Conservation (phyloP, 2,113 vertebrate species). For the Canis aureus region DNA sequence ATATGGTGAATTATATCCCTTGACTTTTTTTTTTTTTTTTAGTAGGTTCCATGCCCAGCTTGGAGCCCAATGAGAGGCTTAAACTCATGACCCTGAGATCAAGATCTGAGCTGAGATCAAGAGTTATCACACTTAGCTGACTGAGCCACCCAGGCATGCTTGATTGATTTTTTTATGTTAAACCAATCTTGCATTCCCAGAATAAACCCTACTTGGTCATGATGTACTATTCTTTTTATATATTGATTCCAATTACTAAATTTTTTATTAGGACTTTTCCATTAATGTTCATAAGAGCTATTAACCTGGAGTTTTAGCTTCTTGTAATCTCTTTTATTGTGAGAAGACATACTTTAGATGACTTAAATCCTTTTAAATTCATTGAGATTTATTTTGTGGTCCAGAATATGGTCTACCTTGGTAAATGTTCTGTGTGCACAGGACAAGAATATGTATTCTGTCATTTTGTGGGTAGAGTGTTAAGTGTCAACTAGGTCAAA, state of each 20-base stretch:
- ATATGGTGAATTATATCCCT: not conserved
- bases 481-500: not conserved
- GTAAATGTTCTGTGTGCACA: not conserved
- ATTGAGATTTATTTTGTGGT: not conserved
- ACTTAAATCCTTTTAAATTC: slow-evolving; percentile 29
- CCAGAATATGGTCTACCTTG: not conserved
- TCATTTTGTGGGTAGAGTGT: not conserved
- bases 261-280: not conserved
- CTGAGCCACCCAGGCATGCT: not conserved
- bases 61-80: not conserved
- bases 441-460: not conserved
- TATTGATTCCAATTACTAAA: not conserved
- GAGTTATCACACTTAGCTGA: not conserved
- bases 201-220: not conserved
- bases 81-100: not conserved
- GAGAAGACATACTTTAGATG: not conserved
- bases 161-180: not conserved
- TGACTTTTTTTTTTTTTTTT: not conserved
- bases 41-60: not conserved
- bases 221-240: not conserved
- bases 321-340: not conserved
- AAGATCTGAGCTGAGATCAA: not conserved
- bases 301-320: not conserved
- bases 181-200: not conserved
- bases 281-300: not conserved